Conservation (phyloP, 1,140 invertebrate species). For the Nasonia longicornis region DNA sequence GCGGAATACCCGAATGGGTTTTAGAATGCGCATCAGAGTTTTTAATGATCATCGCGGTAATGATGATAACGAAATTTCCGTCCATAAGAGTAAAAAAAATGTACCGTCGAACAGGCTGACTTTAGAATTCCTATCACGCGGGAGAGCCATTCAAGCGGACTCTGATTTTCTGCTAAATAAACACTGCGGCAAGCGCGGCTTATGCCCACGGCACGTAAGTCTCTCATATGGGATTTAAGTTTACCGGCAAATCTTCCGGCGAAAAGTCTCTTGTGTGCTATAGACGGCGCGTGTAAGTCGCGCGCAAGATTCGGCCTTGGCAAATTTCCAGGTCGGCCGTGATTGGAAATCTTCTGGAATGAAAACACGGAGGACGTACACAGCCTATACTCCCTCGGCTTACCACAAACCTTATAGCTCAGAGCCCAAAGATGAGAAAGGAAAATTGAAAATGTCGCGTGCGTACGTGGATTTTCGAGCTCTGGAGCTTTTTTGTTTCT, state of each 20-base stretch:
- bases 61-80: background rate
- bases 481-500: too few relatives aligned
- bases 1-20: conserved; percentile 25
- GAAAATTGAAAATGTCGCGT: background rate
- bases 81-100: background rate
- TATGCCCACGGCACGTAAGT: background rate
- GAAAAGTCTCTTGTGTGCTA: conserved; percentile 41
- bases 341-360: conserved; percentile 47
- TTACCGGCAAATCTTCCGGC: conserved; percentile 43
- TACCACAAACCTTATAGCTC: background rate
- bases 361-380: conserved; percentile 15
- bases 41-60: conserved; percentile 36
- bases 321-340: conserved; percentile 48
- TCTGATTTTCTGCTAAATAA: conserved; percentile 17
- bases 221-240: conserved; percentile 37
- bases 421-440: background rate
- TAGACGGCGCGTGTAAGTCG: conserved; percentile 38
- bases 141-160: background rate
- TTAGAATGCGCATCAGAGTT: background rate
- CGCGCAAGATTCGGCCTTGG: conserved; percentile 39
- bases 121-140: background rate
- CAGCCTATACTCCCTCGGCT: background rate
- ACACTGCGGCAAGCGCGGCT: background rate
- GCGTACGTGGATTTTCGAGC: background rate
- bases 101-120: background rate